Evolutionary conservation across 64 coral and sea anemone genomes (phyloP), one percentile per base, ranked within the genome.

Genomic region (Stichodactyla mertensii): DNA sequence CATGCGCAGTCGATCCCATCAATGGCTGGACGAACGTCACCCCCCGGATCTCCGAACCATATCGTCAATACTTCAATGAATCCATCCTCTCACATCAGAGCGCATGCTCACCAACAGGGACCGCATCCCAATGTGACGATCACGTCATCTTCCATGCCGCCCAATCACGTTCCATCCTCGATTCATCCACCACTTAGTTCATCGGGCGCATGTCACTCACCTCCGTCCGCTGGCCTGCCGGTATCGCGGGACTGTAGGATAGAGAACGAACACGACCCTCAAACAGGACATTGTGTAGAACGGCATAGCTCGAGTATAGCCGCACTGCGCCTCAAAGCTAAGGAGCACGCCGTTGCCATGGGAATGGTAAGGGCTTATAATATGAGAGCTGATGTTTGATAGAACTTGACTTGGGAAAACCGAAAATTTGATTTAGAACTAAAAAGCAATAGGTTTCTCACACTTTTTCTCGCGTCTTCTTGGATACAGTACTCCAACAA

Each of bases 331-430:
- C 89, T 99, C 86, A 99, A 99, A 86, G 97, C 97, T 20, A 99
- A 99, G 62, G 97, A 99, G 71, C 97, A 99, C 69, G 89, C 97
- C 0, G 97, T 99, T 77, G 97, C 91, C 83, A 94, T 99, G 86
- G 97, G 89, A 54, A 95, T 99, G 97, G 97, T 90, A 11, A 99
- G 97, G 82, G 86, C 64, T 24, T 89, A 82, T 6, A 89, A 88
- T 36, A 83, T 86, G 66, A 87, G 85, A 83, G 90, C 90, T 19
- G 89, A 90, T 20, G 85, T 92, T 55, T 95, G 69, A 74, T 74
- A 31, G 0, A 7, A 5, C n/a, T 69, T 28, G 9, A 31, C 5
- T 1, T 45, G 36, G 36, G 36, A 66, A 66, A 66, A 12, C 22
- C 23, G 62, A 6, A 20, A 6, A 23, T 7, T 20, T n/a, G 5